Conservation (phyloP, 2,888 invertebrate genomes). For the Galerucella nymphaeae region DNA sequence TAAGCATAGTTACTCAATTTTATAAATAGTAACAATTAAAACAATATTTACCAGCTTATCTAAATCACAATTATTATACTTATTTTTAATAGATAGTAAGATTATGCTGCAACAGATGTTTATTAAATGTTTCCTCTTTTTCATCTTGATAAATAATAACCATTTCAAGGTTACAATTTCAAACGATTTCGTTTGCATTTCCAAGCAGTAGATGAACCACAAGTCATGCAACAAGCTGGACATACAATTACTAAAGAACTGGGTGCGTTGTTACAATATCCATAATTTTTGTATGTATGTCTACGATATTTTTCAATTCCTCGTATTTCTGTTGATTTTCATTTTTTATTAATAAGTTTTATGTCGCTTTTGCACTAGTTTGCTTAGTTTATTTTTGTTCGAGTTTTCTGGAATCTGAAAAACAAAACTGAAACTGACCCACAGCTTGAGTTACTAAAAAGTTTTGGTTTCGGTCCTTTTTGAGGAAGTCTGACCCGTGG, state of each 20-base stretch:
- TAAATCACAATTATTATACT: neutral
- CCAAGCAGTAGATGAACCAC: slow-evolving; percentile 16
- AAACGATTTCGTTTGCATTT: slow-evolving; percentile 13
- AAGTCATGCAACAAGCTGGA: slow-evolving; percentile 16
- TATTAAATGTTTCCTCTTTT: neutral
- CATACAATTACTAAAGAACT: slow-evolving; percentile 6
- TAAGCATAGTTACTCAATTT: neutral
- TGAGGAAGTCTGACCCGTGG: no score
- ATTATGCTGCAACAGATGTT: neutral
- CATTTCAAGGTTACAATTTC: slow-evolving; percentile 12
- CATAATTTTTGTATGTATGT: neutral
- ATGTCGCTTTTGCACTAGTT: no score
- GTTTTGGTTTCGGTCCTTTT: no score
- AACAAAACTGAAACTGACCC: no score
- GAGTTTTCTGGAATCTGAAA: no score
- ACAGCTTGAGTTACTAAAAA: no score
- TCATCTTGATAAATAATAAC: slow-evolving; percentile 13
- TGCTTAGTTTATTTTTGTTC: no score
- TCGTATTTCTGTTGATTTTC: no score
- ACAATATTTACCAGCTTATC: no score
- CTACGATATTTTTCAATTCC: no score
- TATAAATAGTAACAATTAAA: neutral
- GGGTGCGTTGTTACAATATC: slow-evolving; percentile 5
- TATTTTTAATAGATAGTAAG: neutral
- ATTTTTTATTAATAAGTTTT: no score